phyloP scores from a whole-genome alignment of 2,797 vertebrate species.

The Hypotaenidia okinawae region DNA sequence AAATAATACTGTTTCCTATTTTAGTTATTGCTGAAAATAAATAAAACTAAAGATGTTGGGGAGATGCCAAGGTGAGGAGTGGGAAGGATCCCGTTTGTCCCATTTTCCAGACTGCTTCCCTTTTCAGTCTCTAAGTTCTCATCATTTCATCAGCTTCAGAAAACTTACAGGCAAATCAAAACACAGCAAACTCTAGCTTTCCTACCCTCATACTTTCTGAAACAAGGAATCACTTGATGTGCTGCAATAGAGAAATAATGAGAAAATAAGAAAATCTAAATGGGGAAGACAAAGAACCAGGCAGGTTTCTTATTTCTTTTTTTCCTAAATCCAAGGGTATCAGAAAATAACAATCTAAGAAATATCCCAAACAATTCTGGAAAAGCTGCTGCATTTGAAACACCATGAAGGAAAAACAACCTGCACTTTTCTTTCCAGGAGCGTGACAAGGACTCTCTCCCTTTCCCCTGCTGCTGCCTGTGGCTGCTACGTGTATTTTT shows the following conservation, averaged over 20 bases:
- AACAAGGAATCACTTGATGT: not conserved
- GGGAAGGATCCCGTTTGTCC: not conserved
- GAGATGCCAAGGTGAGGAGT: not conserved
- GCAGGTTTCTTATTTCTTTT: not conserved
- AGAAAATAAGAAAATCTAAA: not conserved
- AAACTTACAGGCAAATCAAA: not conserved
- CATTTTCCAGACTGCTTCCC: not conserved
- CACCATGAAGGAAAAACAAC: not conserved
- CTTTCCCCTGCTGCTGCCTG: not conserved
- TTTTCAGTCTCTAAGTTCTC: not conserved
- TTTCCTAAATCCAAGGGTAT: not conserved
- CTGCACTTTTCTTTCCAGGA: not conserved
- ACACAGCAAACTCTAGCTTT: not conserved
- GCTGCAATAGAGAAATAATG: not conserved
- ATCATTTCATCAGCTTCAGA: not conserved
- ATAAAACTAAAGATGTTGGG: constrained; percentile 2
- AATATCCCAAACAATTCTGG: not conserved
- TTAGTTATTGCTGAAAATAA: constrained; percentile 40
- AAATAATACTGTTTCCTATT: constrained; percentile 23
- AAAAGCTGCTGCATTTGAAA: not conserved
- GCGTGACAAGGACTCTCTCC: not conserved
- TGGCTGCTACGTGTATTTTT: not conserved
- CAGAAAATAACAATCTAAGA: not conserved
- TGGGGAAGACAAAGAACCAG: not conserved
- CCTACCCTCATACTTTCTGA: not conserved